These are phyloP conservation scores for Barypeithes pellucidus DNA, from an alignment of 2,888 invertebrate genomes.

Conservation along the genomic window DNA sequence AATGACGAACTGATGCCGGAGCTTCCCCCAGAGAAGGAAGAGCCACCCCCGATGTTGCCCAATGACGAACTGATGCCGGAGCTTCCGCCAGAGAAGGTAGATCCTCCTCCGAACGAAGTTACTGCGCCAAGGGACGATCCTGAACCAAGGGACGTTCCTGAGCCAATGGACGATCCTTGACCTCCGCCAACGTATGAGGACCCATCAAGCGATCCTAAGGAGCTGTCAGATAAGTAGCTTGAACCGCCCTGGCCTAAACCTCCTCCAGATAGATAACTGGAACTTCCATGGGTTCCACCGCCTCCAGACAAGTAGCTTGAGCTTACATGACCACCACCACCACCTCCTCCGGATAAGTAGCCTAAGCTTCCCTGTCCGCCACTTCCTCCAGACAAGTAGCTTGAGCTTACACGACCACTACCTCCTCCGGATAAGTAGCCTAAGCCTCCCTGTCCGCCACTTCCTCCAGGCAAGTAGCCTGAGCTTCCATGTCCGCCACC, in stretches of 20 bases:
- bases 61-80: slow-evolving; percentile 2
- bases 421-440: slow-evolving; percentile 30
- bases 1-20: slow-evolving; percentile 29
- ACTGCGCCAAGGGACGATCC: slow-evolving; percentile 22
- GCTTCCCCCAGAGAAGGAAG: slow-evolving; percentile 13
- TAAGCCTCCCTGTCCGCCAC: slow-evolving; percentile 31
- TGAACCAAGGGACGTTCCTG: slow-evolving; percentile 5
- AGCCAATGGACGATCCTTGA: not conserved
- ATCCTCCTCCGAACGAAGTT: slow-evolving; percentile 7
- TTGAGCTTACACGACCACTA: slow-evolving; percentile 22
- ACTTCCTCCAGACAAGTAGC: slow-evolving; percentile 26
- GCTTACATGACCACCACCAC: slow-evolving; percentile 28
- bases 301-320: slow-evolving; percentile 26
- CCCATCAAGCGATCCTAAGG: slow-evolving; percentile 21
- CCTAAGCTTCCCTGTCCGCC: slow-evolving; percentile 20
- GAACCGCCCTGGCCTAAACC: slow-evolving; percentile 31
- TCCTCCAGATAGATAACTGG: slow-evolving; percentile 23
- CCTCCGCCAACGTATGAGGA: slow-evolving; percentile 6
- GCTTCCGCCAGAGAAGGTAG: too few relatives aligned
- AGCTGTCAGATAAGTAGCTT: slow-evolving; percentile 17
- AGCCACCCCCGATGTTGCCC: slow-evolving; percentile 23
- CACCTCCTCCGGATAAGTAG: slow-evolving; percentile 29
- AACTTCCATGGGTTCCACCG: slow-evolving; percentile 17
- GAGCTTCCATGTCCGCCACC: slow-evolving; percentile 29
- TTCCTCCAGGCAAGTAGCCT: slow-evolving; percentile 23